phyloP scores from a whole-genome alignment of 2,797 vertebrate species.

The Melanotaenia parkinsoni region DNA sequence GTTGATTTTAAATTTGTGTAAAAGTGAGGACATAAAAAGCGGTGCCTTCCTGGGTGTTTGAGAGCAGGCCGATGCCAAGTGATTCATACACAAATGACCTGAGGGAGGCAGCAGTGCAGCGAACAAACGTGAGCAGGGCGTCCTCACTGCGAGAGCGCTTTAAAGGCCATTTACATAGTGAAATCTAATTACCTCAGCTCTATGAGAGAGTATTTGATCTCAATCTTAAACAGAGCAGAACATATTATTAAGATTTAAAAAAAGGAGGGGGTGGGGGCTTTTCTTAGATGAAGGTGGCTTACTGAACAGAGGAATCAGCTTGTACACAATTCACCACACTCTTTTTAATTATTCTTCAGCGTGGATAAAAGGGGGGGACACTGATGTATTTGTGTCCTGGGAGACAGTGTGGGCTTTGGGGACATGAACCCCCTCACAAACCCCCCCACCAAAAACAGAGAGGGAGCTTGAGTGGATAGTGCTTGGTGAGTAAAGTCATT shows the following conservation, averaged over 20 bases:
- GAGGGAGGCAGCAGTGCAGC: constrained; percentile 88
- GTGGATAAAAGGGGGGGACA: constrained; percentile 76
- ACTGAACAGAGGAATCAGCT: constrained; percentile 80
- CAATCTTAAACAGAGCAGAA: constrained; percentile 85
- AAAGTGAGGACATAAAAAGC: constrained; percentile 31
- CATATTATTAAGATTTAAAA: constrained; percentile 80
- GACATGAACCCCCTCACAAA: constrained; percentile 13
- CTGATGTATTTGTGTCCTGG: constrained; percentile 79
- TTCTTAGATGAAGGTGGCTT: constrained; percentile 83
- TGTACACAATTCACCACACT: constrained; percentile 82
- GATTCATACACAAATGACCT: constrained; percentile 82
- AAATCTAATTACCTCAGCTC: constrained; percentile 86
- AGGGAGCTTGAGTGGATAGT: constrained; percentile 63
- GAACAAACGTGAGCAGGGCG: constrained; percentile 79
- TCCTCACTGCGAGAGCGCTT: constrained; percentile 70
- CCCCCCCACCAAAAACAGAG: constrained; percentile 15
- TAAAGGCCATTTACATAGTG: constrained; percentile 87
- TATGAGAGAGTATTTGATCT: constrained; percentile 86
- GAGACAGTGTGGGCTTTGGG: constrained; percentile 66
- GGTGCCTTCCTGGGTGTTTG: constrained; percentile 41
- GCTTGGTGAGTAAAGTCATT: constrained; percentile 61
- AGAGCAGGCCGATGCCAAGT: constrained; percentile 64
- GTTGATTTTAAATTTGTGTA: constrained; percentile 27
- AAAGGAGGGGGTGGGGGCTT: constrained; percentile 32
- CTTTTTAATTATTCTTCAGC: constrained; percentile 83